Evolutionary conservation across 2,797 vertebrate species (phyloP).

Genomic region (Phoxinus dragarum): DNA sequence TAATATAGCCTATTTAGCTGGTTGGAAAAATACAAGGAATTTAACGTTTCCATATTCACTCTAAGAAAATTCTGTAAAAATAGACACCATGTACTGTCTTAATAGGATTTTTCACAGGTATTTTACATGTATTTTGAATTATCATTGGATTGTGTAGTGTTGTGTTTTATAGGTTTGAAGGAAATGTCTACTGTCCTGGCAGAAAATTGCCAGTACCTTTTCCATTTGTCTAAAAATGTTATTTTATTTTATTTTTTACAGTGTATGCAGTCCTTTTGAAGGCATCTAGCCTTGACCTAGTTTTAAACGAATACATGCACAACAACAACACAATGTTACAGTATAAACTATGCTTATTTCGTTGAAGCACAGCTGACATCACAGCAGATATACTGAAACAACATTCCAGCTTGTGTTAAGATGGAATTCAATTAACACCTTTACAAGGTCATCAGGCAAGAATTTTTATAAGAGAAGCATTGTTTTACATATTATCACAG

Average conservation of each 20-base stretch:
- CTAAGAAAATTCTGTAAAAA: not conserved
- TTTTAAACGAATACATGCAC: slow-evolving; percentile 3
- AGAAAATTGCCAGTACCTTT: not conserved
- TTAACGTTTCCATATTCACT: not conserved
- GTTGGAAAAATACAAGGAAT: not conserved
- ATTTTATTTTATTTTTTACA: not conserved
- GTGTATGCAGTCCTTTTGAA: not conserved
- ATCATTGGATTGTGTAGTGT: not conserved
- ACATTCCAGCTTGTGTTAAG: slow-evolving; percentile 9
- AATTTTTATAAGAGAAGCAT: not conserved
- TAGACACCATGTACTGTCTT: not conserved
- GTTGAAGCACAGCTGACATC: not conserved
- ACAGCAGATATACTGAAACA: not conserved
- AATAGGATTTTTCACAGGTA: not conserved
- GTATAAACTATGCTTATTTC: not conserved
- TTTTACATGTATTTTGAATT: not conserved
- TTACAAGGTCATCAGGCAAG: not conserved
- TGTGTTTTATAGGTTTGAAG: not conserved
- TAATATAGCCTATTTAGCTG: not conserved
- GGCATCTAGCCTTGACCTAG: not conserved
- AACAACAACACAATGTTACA: not conserved
- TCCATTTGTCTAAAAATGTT: not conserved
- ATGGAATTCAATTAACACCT: not conserved
- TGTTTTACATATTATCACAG: not conserved
- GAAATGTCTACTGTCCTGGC: not conserved